Evolutionary conservation across 1,140 invertebrate genomes (phyloP).

Genomic region (Drosophila bocqueti): DNA sequence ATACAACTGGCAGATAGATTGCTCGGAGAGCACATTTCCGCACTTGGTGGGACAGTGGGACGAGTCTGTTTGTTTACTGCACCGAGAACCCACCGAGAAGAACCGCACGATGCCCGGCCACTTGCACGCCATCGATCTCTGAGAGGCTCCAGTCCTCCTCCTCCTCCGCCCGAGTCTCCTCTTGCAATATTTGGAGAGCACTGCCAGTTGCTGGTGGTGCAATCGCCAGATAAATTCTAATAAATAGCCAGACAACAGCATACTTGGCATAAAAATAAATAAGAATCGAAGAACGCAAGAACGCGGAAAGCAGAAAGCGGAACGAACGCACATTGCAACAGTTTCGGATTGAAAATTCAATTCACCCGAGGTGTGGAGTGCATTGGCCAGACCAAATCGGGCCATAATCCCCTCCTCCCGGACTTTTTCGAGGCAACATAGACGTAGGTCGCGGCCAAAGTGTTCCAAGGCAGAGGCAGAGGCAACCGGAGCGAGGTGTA

Average conservation of each 20-base stretch:
- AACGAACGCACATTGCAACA: slow-evolving; percentile 49
- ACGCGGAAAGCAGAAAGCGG: slow-evolving; percentile 21
- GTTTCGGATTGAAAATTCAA: slow-evolving; percentile 16
- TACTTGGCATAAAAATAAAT: slow-evolving; percentile 69
- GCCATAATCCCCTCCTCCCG: slow-evolving; percentile 6
- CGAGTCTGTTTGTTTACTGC: slow-evolving; percentile 60
- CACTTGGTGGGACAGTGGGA: slow-evolving; percentile 67
- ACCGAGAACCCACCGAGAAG: slow-evolving; percentile 20
- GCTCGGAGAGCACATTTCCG: slow-evolving; percentile 59
- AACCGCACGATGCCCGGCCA: slow-evolving; percentile 52
- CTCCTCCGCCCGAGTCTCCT: neutral
- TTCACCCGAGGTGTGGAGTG: slow-evolving; percentile 61
- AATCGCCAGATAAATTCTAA: slow-evolving; percentile 74
- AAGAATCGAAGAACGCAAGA: slow-evolving; percentile 40
- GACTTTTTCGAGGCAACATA: slow-evolving; percentile 32
- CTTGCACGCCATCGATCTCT: slow-evolving; percentile 46
- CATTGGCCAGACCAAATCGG: slow-evolving; percentile 53
- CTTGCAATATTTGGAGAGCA: slow-evolving; percentile 51
- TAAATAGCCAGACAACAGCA: slow-evolving; percentile 64
- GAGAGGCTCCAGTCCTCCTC: slow-evolving; percentile 11
- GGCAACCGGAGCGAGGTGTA: slow-evolving; percentile 81
- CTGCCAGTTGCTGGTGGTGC: slow-evolving; percentile 42
- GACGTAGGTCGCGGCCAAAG: slow-evolving; percentile 77
- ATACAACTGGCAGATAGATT: slow-evolving; percentile 67
- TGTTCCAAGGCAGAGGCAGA: slow-evolving; percentile 61